Evolutionary conservation across 2,113 vertebrate genomes (phyloP).

Genomic region (Sphyrna mokarran): DNA sequence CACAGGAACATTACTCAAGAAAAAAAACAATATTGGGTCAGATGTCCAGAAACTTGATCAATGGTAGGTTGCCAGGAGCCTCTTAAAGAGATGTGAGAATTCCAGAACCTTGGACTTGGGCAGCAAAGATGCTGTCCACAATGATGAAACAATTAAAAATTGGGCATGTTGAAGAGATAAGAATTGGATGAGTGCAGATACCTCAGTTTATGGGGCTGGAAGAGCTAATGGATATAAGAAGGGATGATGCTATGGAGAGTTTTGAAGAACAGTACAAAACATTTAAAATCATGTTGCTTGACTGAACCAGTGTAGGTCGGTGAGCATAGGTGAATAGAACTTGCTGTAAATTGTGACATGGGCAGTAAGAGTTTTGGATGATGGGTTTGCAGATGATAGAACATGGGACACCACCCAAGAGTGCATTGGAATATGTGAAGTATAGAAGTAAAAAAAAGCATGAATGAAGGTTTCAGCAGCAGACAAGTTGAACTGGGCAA

Average conservation of each 20-base stretch:
- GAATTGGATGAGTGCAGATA: too few relatives aligned
- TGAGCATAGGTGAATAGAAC: not conserved
- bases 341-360: not conserved
- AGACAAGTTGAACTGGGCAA: not conserved
- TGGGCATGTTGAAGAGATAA: too few relatives aligned
- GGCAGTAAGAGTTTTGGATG: not conserved
- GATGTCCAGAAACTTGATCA: not conserved
- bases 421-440: not conserved
- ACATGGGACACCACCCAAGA: not conserved
- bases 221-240: too few relatives aligned
- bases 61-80: not conserved
- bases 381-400: not conserved
- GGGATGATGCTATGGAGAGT: too few relatives aligned
- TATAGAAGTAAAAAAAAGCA: not conserved
- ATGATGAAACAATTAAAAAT: too few relatives aligned
- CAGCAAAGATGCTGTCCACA: too few relatives aligned
- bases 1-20: not conserved
- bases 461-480: not conserved
- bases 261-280: too few relatives aligned
- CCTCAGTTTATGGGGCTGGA: too few relatives aligned
- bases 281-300: too few relatives aligned
- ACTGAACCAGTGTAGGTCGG: too few relatives aligned
- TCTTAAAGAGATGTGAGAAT: not conserved
- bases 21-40: not conserved
- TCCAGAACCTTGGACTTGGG: too few relatives aligned